phyloP scores from a whole-genome alignment of 2,888 invertebrate species.

The Dolichopus griseipennis region DNA sequence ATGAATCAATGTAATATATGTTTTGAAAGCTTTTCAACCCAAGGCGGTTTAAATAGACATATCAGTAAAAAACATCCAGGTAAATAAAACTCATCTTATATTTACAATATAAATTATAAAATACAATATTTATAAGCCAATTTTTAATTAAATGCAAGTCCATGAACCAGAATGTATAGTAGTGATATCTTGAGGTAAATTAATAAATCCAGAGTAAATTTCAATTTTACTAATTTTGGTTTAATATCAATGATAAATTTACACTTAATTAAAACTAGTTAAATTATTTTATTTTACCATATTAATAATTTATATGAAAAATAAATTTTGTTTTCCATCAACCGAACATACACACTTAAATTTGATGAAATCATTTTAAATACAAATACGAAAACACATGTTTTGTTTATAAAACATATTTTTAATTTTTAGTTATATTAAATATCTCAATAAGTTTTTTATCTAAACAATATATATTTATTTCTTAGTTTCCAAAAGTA shows the following conservation, averaged over 20 bases:
- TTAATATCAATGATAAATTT: background rate
- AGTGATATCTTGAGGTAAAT: slow-evolving; percentile 4
- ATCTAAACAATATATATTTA: background rate
- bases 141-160: slow-evolving; percentile 7
- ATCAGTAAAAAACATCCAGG: background rate
- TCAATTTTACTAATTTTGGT: background rate
- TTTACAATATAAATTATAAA: background rate
- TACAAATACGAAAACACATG: too few relatives aligned
- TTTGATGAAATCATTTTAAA: too few relatives aligned
- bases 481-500: background rate
- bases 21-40: slow-evolving; percentile 8
- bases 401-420: too few relatives aligned
- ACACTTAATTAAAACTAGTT: too few relatives aligned
- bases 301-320: too few relatives aligned
- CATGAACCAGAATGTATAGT: background rate
- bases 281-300: too few relatives aligned
- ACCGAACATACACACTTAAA: too few relatives aligned
- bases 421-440: too few relatives aligned
- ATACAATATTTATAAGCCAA: background rate
- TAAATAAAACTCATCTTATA: background rate
- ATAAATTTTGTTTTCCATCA: too few relatives aligned
- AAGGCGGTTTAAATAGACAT: background rate
- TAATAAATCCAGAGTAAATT: background rate
- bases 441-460: too few relatives aligned
- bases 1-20: slow-evolving; percentile 1